A percentile compares a stretch with the other conserved stretches of the same genome.
These are phyloP conservation scores for Callipepla squamata DNA, from an alignment of 2,113 vertebrate genomes.

Conservation along the genomic window DNA sequence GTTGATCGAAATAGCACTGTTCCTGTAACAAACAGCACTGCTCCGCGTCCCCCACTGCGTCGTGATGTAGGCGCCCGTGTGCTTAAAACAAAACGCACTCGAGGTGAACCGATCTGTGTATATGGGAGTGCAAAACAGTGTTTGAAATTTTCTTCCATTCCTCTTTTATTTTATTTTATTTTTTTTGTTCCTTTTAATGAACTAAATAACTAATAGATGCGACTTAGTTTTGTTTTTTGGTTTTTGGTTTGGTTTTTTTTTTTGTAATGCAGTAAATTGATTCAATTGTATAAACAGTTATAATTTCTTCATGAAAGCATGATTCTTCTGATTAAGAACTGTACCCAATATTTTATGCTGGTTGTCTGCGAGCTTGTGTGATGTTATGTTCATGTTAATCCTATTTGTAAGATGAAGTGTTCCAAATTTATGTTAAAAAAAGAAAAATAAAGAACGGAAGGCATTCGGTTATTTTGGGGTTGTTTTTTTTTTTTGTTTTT, in stretches of 20 bases:
- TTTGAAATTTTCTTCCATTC: constrained; percentile 92
- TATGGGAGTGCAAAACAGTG: constrained; percentile 90
- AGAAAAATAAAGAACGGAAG: constrained; percentile 89
- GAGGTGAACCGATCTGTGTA: constrained; percentile 87
- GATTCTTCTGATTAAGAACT: constrained; percentile 97
- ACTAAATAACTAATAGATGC: constrained; percentile 92
- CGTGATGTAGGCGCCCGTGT: constrained; percentile 78
- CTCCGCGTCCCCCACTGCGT: constrained; percentile 84
- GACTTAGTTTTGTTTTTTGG: constrained; percentile 81
- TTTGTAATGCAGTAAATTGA: constrained; percentile 91
- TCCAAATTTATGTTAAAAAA: constrained; percentile 89
- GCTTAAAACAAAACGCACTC: constrained; percentile 69
- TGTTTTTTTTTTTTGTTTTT: not conserved
- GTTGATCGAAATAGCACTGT: constrained; percentile 97
- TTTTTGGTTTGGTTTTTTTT: constrained; percentile 66
- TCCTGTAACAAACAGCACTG: constrained; percentile 91
- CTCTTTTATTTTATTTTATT: constrained; percentile 81
- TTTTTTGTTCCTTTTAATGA: constrained; percentile 95
- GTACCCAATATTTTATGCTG: constrained; percentile 96
- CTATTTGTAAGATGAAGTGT: constrained; percentile 93
- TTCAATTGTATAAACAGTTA: constrained; percentile 94
- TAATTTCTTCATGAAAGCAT: constrained; percentile 98
- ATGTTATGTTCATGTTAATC: constrained; percentile 97
- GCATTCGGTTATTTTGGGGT: constrained; percentile 86
- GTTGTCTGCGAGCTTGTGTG: constrained; percentile 98